Evolutionary conservation across 2,888 invertebrate species (phyloP), one percentile per base, ranked within the genome.

Genomic region (Nomada ruficornis): DNA sequence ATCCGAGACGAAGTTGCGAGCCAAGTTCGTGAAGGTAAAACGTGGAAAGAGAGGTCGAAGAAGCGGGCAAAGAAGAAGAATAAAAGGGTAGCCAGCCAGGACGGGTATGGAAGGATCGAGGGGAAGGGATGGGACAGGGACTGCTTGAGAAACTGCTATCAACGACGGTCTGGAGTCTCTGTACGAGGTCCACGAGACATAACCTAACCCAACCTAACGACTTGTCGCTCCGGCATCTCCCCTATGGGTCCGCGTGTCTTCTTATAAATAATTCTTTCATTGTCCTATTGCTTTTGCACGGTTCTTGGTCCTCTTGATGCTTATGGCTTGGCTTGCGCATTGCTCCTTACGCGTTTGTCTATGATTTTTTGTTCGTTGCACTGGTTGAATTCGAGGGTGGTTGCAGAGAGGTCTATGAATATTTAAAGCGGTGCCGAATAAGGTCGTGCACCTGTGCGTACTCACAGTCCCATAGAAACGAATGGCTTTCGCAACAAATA

Each of bases 111-210:
- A 57, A 42, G 57, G 67, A 74, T 52, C 36, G 55, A 1, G 23
- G 50, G 36, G 68, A 59, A 77, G 69, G 68, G 78, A 65, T 59
- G 13, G 71, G 44, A 62, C 42, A 72, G 75, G 78, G 59, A 67
- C 76, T 68, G 64, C 57, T 65, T 77, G 86, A 82, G 86, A 86
- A 86, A 86, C 77, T 85, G 77, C 80, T 67, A 77, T 82, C 77
- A 18, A n/a, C 62, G 63, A 72, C 36, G 65, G 62, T 52, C 52
- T 73, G 69, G 52, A 65, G 54, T 63, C 36, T 69, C 72, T 72
- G 50, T 52, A 54, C 65, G 68, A 44, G 36, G 36, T 77, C 47
- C 54, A 29, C 57, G 29, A 70, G 68, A 81, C 78, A 73, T 68
- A 79, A 84, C 77, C 78, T 84, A 65, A 86, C 65, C 63, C 70